Conservation (phyloP, 2,113 vertebrate species). For the Orcinus orca region DNA sequence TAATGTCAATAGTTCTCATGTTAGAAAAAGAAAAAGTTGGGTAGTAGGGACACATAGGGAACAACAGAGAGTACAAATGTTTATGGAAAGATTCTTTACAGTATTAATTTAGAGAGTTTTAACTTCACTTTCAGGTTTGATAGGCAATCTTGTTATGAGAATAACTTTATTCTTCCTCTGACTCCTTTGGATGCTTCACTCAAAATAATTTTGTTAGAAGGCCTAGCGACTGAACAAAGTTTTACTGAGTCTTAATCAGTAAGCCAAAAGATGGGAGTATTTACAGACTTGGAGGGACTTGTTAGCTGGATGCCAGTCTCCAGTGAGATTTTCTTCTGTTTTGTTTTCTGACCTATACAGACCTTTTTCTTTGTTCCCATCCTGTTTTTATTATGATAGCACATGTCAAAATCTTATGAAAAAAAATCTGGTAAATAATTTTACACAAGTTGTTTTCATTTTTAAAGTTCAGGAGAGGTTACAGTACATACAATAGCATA, state of each 20-base stretch:
- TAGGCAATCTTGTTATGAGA: constrained; percentile 7
- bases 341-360: constrained; percentile 14
- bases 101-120: not conserved
- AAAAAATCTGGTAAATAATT: not conserved
- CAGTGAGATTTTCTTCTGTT: constrained; percentile 38
- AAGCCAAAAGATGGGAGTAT: not conserved
- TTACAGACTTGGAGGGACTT: constrained; percentile 40
- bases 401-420: not conserved
- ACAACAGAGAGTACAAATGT: not conserved
- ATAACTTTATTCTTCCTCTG: constrained; percentile 29
- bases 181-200: not conserved
- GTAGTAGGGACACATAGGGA: not conserved
- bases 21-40: not conserved
- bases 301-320: not conserved
- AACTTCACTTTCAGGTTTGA: not conserved
- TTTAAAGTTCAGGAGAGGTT: not conserved
- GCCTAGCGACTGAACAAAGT: not conserved
- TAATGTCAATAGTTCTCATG: not conserved
- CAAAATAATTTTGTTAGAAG: constrained; percentile 20
- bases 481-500: not conserved
- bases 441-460: not conserved
- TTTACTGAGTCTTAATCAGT: constrained; percentile 37
- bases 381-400: not conserved
- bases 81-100: not conserved
- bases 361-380: constrained; percentile 25